phyloP scores from a whole-genome alignment of 2,888 invertebrate genomes.

The Pyrgus malvae region DNA sequence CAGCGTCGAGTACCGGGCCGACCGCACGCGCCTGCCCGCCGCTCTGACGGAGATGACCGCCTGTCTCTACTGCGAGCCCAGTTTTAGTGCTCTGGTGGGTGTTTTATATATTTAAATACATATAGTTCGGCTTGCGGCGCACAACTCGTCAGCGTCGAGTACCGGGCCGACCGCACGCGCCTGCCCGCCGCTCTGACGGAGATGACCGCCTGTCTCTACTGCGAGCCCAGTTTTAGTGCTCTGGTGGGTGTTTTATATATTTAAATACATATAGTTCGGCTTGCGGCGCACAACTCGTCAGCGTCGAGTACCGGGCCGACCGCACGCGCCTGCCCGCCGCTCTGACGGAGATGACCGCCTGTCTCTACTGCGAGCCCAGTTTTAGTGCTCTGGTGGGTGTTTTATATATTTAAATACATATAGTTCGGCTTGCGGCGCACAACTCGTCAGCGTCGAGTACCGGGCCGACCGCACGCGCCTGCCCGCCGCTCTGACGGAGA shows the following conservation, averaged over 20 bases:
- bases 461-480: slow-evolving; percentile 89
- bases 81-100: slow-evolving; percentile 83
- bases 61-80: slow-evolving; percentile 94
- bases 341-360: slow-evolving; percentile 91
- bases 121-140: slow-evolving; percentile 91
- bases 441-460: slow-evolving; percentile 91
- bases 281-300: slow-evolving; percentile 92
- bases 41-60: slow-evolving; percentile 90
- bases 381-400: slow-evolving; percentile 83
- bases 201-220: slow-evolving; percentile 95
- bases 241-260: slow-evolving; percentile 53
- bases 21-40: slow-evolving; percentile 88
- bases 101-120: too few species aligned
- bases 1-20: slow-evolving; percentile 91
- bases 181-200: slow-evolving; percentile 89
- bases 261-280: too few species aligned
- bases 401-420: too few species aligned
- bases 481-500: slow-evolving; percentile 88
- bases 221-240: slow-evolving; percentile 89
- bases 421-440: slow-evolving; percentile 91
- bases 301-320: slow-evolving; percentile 92
- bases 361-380: slow-evolving; percentile 94
- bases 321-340: slow-evolving; percentile 89
- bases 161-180: slow-evolving; percentile 89
- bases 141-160: slow-evolving; percentile 91